These are phyloP conservation scores for Drosophila arizonae DNA, from an alignment of 1,140 invertebrate species.

Conservation along the genomic window DNA sequence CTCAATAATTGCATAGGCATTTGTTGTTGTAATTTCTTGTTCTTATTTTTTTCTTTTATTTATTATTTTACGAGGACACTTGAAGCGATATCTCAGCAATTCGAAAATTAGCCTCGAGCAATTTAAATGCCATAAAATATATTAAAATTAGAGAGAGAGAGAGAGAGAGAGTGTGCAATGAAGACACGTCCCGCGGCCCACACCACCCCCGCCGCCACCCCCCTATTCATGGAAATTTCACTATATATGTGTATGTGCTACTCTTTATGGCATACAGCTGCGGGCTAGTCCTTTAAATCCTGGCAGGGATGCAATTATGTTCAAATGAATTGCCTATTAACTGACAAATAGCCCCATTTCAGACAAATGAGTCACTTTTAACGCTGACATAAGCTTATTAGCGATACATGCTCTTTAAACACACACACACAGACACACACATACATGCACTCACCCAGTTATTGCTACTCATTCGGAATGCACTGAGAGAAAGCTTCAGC, in stretches of 20 bases:
- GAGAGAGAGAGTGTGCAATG: no score
- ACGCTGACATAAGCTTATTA: conserved; percentile 73
- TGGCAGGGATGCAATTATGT: conserved; percentile 65
- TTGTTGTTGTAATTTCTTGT: conserved; percentile 5
- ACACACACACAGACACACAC: conserved; percentile 30
- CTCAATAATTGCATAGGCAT: conserved; percentile 34
- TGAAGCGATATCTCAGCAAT: conserved; percentile 45
- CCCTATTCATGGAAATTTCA: neutral
- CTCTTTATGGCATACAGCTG: conserved; percentile 63
- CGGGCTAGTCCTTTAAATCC: conserved; percentile 49
- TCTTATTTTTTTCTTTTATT: no score
- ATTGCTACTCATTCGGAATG: conserved; percentile 6
- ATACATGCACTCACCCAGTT: conserved; percentile 17
- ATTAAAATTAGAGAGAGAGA: conserved; percentile 39
- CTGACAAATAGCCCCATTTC: conserved; percentile 46
- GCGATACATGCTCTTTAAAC: conserved; percentile 55
- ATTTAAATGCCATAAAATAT: conserved; percentile 77
- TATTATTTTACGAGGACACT: conserved; percentile 29
- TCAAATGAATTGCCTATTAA: conserved; percentile 75
- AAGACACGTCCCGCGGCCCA: neutral
- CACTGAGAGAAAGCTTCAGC: conserved; percentile 21
- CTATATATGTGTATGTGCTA: conserved; percentile 1
- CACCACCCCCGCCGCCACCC: neutral
- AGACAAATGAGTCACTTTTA: conserved; percentile 65
- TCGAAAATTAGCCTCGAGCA: conserved; percentile 68